Evolutionary conservation across 1,140 invertebrate species (phyloP).

Genomic region (Subanguina moxae): DNA sequence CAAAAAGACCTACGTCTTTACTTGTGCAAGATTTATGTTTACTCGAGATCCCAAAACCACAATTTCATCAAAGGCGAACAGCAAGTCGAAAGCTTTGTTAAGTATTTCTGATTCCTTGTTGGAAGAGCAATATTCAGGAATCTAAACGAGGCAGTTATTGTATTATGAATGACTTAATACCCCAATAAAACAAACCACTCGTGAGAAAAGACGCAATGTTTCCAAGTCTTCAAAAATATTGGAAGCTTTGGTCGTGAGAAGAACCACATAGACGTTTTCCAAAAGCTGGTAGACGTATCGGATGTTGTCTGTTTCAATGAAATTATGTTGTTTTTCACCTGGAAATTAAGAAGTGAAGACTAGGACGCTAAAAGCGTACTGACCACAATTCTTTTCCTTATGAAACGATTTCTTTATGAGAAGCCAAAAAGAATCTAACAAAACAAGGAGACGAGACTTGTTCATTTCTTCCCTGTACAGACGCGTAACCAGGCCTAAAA

Average conservation of each 20-base stretch:
- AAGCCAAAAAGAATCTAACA: slow-evolving; percentile 91
- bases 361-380: too few species aligned
- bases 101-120: slow-evolving; percentile 87
- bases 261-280: slow-evolving; percentile 89
- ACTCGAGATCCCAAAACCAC: slow-evolving; percentile 94
- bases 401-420: not conserved
- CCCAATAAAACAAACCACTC: slow-evolving; percentile 73
- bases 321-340: slow-evolving; percentile 79
- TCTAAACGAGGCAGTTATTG: slow-evolving; percentile 63
- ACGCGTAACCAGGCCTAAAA: slow-evolving; percentile 85
- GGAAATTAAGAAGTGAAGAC: slow-evolving; percentile 18
- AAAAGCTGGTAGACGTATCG: slow-evolving; percentile 94
- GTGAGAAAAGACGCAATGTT: slow-evolving; percentile 87
- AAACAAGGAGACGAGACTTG: slow-evolving; percentile 89
- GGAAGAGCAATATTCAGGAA: slow-evolving; percentile 83
- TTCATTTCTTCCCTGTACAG: slow-evolving; percentile 97
- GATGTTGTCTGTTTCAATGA: slow-evolving; percentile 94
- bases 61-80: slow-evolving; percentile 99
- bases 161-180: not conserved
- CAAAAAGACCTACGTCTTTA: not conserved
- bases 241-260: slow-evolving; percentile 96
- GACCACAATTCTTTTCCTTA: not conserved
- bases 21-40: slow-evolving; percentile 94
- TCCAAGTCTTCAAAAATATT: slow-evolving; percentile 98
- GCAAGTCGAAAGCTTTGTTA: slow-evolving; percentile 91